Evolutionary conservation across 2,888 invertebrate species (phyloP).

Genomic region (Caenorhabditis sp.): DNA sequence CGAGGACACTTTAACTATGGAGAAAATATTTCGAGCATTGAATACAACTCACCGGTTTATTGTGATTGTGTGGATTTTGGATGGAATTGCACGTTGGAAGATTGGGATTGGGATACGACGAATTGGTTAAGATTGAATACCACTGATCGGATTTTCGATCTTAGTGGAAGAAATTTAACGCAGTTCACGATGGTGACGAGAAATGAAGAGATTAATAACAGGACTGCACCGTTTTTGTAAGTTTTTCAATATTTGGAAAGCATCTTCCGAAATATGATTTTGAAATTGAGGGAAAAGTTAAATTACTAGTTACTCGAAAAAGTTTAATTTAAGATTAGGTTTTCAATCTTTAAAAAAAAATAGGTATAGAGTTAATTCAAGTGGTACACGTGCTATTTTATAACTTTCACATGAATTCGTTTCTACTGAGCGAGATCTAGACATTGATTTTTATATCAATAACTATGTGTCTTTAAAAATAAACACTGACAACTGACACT

Average conservation of each 20-base stretch:
- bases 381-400: too few relatives aligned
- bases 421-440: too few relatives aligned
- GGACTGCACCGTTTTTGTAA: slow-evolving; percentile 35
- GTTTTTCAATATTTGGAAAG: too few relatives aligned
- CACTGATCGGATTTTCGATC: slow-evolving; percentile 59
- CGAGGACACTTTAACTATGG: slow-evolving; percentile 20
- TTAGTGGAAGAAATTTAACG: slow-evolving; percentile 55
- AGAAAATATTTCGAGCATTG: slow-evolving; percentile 20
- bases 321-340: too few relatives aligned
- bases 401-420: not conserved
- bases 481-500: too few relatives aligned
- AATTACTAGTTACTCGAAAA: too few relatives aligned
- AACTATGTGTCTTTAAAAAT: too few relatives aligned
- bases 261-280: too few relatives aligned
- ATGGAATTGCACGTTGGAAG: slow-evolving; percentile 63
- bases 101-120: slow-evolving; percentile 54
- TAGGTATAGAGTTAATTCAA: too few relatives aligned
- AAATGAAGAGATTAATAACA: slow-evolving; percentile 17
- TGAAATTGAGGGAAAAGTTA: too few relatives aligned
- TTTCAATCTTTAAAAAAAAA: too few relatives aligned
- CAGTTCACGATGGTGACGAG: slow-evolving; percentile 58
- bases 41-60: slow-evolving; percentile 51
- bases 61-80: slow-evolving; percentile 54
- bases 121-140: slow-evolving; percentile 50
- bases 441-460: too few relatives aligned